Conservation (phyloP, 1,140 invertebrate genomes). For the Leptinotarsa undecemlineata region DNA sequence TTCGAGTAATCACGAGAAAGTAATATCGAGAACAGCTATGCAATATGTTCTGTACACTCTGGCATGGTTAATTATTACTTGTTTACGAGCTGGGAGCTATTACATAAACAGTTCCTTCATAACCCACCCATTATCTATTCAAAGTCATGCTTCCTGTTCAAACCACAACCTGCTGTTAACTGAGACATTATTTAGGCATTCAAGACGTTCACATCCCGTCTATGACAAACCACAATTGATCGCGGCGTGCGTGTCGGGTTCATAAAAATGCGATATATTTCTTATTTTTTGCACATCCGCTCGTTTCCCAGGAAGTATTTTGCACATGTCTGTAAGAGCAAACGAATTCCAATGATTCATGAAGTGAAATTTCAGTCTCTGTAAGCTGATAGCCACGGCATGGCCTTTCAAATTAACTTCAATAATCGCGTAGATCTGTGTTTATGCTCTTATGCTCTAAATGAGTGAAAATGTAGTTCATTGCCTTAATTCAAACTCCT, state of each 20-base stretch:
- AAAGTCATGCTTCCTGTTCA: background rate
- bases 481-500: no score
- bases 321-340: no score
- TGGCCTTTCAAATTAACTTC: no score
- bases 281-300: background rate
- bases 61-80: background rate
- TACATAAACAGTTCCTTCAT: constrained; percentile 8
- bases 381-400: no score
- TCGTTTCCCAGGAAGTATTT: background rate
- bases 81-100: background rate
- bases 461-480: no score
- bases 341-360: no score
- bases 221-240: constrained; percentile 1
- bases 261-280: background rate
- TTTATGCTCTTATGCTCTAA: no score
- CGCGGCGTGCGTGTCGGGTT: background rate
- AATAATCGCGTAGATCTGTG: no score
- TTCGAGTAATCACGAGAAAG: no score
- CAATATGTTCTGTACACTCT: background rate
- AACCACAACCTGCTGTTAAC: constrained; percentile 1
- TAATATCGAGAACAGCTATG: no score
- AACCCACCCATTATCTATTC: background rate
- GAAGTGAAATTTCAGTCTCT: no score
- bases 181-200: constrained; percentile 1
- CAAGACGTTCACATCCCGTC: constrained; percentile 7